Evolutionary conservation across 1,140 invertebrate species (phyloP).

Genomic region (Bombus haemorrhoidalis): DNA sequence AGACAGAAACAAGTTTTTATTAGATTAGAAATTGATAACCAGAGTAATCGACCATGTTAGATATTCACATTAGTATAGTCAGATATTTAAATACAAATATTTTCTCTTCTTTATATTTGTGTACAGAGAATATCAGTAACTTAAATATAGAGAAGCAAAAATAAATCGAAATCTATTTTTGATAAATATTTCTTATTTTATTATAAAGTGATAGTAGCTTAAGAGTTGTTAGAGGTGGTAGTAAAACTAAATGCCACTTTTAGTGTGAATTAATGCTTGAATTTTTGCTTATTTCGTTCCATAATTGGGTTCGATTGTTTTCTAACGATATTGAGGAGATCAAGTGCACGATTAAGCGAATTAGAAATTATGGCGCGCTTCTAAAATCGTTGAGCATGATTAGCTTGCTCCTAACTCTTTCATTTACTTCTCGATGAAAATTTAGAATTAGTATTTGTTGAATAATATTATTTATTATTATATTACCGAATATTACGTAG

Average conservation of each 20-base stretch:
- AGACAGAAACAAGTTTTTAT: background rate
- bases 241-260: too few species aligned
- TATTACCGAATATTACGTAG: background rate
- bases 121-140: background rate
- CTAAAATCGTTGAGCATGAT: background rate
- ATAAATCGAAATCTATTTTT: background rate
- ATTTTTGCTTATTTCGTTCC: background rate
- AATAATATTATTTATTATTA: background rate
- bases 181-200: too few species aligned
- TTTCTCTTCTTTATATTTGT: too few species aligned
- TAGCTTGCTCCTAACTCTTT: background rate
- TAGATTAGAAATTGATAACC: too few species aligned
- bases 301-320: background rate
- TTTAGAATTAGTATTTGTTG: background rate
- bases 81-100: too few species aligned
- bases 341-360: background rate
- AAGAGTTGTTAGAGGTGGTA: too few species aligned
- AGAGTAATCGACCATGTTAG: background rate
- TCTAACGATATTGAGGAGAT: background rate
- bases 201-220: too few species aligned
- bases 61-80: too few species aligned
- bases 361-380: too few species aligned
- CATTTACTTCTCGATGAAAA: background rate
- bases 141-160: background rate
- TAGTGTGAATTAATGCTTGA: too few species aligned